Evolutionary conservation across 2,113 vertebrate genomes (phyloP).

Genomic region (rabbit (Oryctolagus cuniculus)): DNA sequence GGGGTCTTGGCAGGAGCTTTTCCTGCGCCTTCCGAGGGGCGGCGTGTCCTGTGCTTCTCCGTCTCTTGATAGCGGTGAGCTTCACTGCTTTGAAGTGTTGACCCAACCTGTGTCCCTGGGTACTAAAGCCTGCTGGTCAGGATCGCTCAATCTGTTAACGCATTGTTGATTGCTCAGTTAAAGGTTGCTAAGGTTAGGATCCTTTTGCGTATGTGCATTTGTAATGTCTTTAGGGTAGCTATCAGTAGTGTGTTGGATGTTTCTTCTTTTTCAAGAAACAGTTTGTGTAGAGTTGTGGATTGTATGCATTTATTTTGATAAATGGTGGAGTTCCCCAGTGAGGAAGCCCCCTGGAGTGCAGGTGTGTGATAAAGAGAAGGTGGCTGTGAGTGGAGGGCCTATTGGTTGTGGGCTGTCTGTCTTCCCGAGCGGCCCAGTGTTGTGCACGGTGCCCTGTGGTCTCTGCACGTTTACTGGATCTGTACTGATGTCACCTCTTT

Average conservation of each 20-base stretch:
- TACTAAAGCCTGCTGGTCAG: neutral
- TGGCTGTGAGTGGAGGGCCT: neutral
- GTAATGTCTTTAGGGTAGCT: neutral
- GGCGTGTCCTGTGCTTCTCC: neutral
- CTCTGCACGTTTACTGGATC: accelerated
- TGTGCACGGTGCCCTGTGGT: no score
- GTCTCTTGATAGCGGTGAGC: neutral
- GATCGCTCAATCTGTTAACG: neutral
- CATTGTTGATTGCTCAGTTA: neutral
- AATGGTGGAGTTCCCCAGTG: neutral
- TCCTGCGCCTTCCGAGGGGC: neutral
- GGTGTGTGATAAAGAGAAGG: no score
- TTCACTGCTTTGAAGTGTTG: neutral
- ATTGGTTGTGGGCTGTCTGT: accelerated
- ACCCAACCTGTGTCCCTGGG: neutral
- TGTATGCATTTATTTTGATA: neutral
- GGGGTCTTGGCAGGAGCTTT: neutral
- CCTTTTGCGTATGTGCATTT: neutral
- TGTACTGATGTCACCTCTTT: neutral
- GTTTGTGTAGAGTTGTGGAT: neutral
- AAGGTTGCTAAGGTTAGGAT: neutral
- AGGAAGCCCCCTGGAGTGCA: neutral
- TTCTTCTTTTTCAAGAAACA: neutral
- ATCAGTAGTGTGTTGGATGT: neutral
- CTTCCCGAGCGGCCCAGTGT: neutral